phyloP scores from a whole-genome alignment of 2,888 invertebrate species.

The Dryadula phaetusa region DNA sequence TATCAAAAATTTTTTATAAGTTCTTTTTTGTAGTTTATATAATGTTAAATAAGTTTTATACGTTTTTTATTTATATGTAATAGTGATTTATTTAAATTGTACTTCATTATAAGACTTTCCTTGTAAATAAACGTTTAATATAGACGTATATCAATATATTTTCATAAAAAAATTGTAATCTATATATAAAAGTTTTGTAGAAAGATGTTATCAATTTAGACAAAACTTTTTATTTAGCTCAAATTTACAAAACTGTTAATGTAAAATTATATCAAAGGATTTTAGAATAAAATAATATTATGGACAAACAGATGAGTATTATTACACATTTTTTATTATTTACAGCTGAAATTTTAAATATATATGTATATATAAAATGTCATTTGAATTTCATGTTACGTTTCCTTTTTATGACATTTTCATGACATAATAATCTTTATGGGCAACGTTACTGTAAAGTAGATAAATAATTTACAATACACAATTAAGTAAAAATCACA shows the following conservation, averaged over 20 bases:
- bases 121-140: slow-evolving; percentile 5
- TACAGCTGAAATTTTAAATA: background rate
- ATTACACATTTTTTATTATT: background rate
- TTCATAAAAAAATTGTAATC: too few relatives aligned
- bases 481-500: background rate
- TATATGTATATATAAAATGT: background rate
- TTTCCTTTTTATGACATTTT: background rate
- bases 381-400: background rate
- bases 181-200: too few relatives aligned
- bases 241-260: too few relatives aligned
- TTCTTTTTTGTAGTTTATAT: background rate
- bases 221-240: too few relatives aligned
- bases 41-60: background rate
- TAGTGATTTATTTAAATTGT: background rate
- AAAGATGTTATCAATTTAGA: too few relatives aligned
- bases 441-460: background rate
- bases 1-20: background rate
- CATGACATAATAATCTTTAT: background rate
- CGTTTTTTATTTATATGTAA: background rate
- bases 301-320: background rate
- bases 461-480: background rate
- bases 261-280: too few relatives aligned
- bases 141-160: too few relatives aligned
- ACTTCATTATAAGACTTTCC: slow-evolving; percentile 9
- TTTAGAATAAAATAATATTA: too few relatives aligned